phyloP scores from a whole-genome alignment of 2,113 vertebrate genomes.

The Romanogobio albipinnatus region DNA sequence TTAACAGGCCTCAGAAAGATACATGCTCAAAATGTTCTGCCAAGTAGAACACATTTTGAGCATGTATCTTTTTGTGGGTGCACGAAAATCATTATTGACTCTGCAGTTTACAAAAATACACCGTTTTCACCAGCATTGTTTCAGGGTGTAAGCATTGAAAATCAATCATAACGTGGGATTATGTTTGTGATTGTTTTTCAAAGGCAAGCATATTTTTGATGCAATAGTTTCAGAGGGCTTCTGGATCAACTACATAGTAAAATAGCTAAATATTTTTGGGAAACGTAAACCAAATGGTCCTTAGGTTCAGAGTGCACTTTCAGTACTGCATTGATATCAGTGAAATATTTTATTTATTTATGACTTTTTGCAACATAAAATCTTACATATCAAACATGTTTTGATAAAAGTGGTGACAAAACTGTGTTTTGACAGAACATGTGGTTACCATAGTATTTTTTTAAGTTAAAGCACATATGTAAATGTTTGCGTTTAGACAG shows the following conservation, averaged over 20 bases:
- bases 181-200: neutral
- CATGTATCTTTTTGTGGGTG: neutral
- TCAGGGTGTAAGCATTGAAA: neutral
- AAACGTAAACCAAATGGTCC: neutral
- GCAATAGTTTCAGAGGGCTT: neutral
- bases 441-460: neutral
- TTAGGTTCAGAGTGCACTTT: neutral
- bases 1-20: neutral
- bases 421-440: neutral
- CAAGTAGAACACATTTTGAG: neutral
- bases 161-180: neutral
- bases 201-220: neutral
- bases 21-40: too few relatives aligned
- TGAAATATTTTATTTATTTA: neutral
- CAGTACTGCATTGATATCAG: neutral
- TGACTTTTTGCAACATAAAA: neutral
- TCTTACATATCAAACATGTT: neutral
- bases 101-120: neutral
- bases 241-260: neutral
- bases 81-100: neutral
- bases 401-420: neutral
- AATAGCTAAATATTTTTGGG: neutral
- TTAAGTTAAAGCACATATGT: neutral
- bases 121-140: neutral
- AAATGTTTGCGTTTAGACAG: neutral